Conservation (phyloP, 2,888 invertebrate species). For the Pyrochroa serraticornis region DNA sequence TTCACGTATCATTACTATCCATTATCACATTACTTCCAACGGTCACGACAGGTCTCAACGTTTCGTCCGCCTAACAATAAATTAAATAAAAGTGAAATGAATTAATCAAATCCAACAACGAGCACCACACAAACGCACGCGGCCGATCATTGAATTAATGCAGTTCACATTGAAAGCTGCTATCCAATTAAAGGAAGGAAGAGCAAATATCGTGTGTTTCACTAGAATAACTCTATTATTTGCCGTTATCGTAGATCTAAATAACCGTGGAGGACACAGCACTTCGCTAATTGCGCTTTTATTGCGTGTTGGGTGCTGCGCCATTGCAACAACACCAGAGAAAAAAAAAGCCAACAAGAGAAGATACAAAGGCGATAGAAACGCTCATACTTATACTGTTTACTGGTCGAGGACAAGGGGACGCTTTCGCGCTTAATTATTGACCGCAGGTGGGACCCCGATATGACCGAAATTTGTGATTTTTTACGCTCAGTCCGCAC, state of each 20-base stretch:
- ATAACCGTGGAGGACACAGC: constrained; percentile 57
- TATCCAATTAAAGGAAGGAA: constrained; percentile 53
- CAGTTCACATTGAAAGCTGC: constrained; percentile 23
- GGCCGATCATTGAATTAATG: constrained; percentile 28
- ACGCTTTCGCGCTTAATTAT: too few relatives aligned
- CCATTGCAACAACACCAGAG: background rate
- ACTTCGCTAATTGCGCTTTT: constrained; percentile 55
- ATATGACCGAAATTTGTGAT: too few relatives aligned
- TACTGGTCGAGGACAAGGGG: too few relatives aligned
- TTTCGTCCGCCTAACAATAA: constrained; percentile 22
- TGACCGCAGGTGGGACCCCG: too few relatives aligned
- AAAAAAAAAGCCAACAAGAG: too few relatives aligned
- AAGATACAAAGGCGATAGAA: too few relatives aligned
- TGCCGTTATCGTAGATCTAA: constrained; percentile 56
- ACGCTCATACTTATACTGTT: too few relatives aligned
- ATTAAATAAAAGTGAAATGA: constrained; percentile 31
- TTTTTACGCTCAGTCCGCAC: too few relatives aligned
- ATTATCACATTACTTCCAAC: constrained; percentile 28
- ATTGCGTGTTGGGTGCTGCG: constrained; percentile 46
- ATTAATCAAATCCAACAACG: constrained; percentile 21
- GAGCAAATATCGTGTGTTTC: constrained; percentile 53
- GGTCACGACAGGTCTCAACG: constrained; percentile 25
- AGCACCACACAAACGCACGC: constrained; percentile 21
- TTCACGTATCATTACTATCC: constrained; percentile 23
- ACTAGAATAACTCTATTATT: constrained; percentile 56